Conservation (phyloP, 1,140 invertebrate genomes). For the Penaeus vannamei region DNA sequence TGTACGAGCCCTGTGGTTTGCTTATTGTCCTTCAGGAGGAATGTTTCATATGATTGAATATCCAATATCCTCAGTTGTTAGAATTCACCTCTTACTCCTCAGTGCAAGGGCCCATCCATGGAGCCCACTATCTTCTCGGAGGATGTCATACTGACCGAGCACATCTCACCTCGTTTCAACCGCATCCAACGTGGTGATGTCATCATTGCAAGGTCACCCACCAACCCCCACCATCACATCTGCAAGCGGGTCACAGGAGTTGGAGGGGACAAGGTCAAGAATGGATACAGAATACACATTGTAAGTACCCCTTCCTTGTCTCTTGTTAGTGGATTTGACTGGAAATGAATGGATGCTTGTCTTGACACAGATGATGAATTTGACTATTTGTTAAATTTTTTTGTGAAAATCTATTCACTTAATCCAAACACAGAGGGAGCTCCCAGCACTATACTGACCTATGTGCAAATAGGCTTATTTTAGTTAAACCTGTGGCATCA, state of each 20-base stretch:
- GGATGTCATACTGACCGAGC: constrained; percentile 87
- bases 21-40: no score
- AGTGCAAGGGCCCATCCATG: constrained; percentile 83
- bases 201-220: constrained; percentile 84
- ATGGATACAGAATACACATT: constrained; percentile 64
- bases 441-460: no score
- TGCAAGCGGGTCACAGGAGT: constrained; percentile 87
- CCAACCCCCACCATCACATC: constrained; percentile 84
- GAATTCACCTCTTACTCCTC: constrained; percentile 46
- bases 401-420: no score
- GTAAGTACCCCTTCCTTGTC: constrained; percentile 50
- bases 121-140: constrained; percentile 87
- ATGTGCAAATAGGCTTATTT: no score
- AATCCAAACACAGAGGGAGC: no score
- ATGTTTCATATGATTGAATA: no score
- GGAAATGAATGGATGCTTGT: background rate
- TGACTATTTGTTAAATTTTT: no score
- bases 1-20: no score
- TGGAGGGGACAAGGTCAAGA: constrained; percentile 81
- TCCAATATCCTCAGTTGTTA: background rate
- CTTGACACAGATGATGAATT: no score
- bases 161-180: constrained; percentile 79
- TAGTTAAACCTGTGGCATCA: no score
- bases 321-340: background rate
- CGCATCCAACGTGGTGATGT: constrained; percentile 83